phyloP scores from a whole-genome alignment of 2,113 vertebrate species.

The Casuarius casuarius region DNA sequence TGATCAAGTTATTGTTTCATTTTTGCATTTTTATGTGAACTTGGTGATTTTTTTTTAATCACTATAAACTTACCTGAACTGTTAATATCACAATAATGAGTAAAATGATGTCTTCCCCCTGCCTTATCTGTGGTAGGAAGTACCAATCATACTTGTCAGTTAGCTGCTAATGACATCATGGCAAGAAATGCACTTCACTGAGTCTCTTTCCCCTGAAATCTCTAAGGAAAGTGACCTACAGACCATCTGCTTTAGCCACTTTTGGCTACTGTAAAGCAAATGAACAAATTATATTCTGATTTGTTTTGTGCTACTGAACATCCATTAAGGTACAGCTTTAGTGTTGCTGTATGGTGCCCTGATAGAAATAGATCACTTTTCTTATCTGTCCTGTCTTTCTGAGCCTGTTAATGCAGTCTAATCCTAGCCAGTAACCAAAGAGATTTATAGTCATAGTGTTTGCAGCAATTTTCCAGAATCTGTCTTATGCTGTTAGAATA shows the following conservation, averaged over 20 bases:
- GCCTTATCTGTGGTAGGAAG: background rate
- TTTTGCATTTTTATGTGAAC: background rate
- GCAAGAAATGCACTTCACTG: background rate
- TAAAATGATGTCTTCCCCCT: background rate
- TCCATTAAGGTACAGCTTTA: constrained; percentile 32
- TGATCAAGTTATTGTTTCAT: background rate
- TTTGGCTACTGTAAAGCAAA: background rate
- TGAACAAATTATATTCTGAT: background rate
- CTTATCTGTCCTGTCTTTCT: constrained; percentile 22
- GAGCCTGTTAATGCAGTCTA: constrained; percentile 47
- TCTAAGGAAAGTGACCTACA: background rate
- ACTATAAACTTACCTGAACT: background rate
- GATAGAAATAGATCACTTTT: constrained; percentile 47
- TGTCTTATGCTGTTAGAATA: background rate
- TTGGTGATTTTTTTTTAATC: background rate
- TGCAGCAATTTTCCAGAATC: background rate
- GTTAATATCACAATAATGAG: background rate
- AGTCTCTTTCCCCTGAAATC: background rate
- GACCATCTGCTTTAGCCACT: background rate
- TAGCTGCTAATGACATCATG: background rate
- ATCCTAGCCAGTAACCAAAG: background rate
- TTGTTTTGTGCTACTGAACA: constrained; percentile 41
- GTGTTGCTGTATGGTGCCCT: background rate
- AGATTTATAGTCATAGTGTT: background rate
- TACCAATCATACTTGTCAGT: background rate